Evolutionary conservation across 1,140 invertebrate genomes (phyloP), one percentile per base, ranked within the genome.

Genomic region (Stegodyphus dumicola): DNA sequence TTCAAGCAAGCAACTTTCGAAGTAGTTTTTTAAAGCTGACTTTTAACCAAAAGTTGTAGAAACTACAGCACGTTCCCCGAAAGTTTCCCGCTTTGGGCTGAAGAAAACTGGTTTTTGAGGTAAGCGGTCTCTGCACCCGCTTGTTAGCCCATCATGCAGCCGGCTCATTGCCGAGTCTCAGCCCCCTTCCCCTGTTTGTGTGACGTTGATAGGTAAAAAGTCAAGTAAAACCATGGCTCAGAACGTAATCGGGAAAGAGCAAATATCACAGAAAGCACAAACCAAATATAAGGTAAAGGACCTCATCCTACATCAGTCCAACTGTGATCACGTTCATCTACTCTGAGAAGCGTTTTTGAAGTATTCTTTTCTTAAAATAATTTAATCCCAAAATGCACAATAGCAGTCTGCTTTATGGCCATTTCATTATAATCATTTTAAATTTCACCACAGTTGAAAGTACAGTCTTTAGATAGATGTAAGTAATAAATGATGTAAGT

Each of bases 61-160:
- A 75, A 75, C 73, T 75, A 75, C 52, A 64, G 53, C 53, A 75
- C 56, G 54, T 64, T 17, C 33, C 73, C 73, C 73, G 52, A 15
- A 48, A 11, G 15, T 60, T 60, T 60, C 56, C 56, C 18, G 13
- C 53, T 64, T 17, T 75, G 73, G 18, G 51, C 17, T 51, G 49
- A 52, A 71, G 9, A 6, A 75, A 75, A 75, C 73, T 56, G 73
- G 73, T 75, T 75, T 75, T 53, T 60, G n/a, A 56, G 6, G 73
- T 53, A 75, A 75, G 54, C 33, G 56, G 56, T 60, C 56, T 60
- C 56, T 60, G 56, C 56, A 11, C 56, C 56, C 56, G 15, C 56
- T 60, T 48, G 70, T 53, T 73, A 17, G 54, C 15, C 17, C 54
- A 75, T 75, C 73, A 75, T 56, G 33, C 53, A 53, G 73, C 73